Evolutionary conservation across 2,888 invertebrate genomes (phyloP).

Genomic region (Cerastoderma edule): DNA sequence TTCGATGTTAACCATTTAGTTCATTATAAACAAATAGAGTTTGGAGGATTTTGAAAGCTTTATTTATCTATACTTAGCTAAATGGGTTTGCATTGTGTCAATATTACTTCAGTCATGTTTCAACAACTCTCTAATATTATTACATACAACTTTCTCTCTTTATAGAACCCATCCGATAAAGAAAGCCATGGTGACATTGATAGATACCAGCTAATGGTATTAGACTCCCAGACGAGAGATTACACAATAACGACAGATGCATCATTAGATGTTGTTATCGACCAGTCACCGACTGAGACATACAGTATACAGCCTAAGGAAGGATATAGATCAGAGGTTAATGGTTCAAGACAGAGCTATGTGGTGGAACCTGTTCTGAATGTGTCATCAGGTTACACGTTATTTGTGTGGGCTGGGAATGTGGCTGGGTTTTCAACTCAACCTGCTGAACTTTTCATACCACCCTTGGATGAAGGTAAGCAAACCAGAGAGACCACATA

Average conservation of each 20-base stretch:
- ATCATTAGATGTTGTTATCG: not conserved
- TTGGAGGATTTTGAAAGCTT: no score
- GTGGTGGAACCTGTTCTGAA: not conserved
- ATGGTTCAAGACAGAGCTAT: not conserved
- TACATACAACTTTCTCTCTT: no score
- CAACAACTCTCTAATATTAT: no score
- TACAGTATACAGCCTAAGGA: not conserved
- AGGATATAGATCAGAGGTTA: not conserved
- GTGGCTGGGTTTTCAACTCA: not conserved
- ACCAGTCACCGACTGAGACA: not conserved
- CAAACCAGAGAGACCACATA: not conserved
- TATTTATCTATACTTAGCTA: no score
- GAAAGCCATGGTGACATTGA: conserved; percentile 4
- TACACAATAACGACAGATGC: not conserved
- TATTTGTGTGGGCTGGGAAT: conserved; percentile 16
- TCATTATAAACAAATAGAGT: no score
- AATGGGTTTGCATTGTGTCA: no score
- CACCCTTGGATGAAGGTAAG: not conserved
- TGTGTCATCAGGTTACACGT: not conserved
- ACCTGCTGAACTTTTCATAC: not conserved
- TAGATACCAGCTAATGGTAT: conserved; percentile 1
- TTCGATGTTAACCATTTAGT: no score
- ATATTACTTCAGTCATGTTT: no score
- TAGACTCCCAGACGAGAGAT: not conserved
- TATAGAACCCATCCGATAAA: conserved; percentile 4